Conservation (phyloP, 2,888 invertebrate genomes). For the Thereva nobilitata region DNA sequence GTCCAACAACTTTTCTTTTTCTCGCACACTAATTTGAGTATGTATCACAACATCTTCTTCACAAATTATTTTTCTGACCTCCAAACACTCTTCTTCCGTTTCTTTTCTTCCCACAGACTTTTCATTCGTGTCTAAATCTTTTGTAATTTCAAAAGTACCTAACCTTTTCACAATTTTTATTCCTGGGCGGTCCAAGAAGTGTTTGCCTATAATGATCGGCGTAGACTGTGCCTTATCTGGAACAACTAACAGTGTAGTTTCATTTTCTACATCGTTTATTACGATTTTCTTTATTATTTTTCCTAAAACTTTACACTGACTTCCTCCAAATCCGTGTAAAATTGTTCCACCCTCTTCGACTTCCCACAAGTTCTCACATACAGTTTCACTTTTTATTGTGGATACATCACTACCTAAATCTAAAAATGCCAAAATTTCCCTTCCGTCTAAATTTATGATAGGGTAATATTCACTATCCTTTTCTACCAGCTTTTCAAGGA, state of each 20-base stretch:
- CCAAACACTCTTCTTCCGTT: too few relatives aligned
- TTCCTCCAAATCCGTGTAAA: slow-evolving; percentile 2
- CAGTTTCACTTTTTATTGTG: not conserved
- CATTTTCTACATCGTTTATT: not conserved
- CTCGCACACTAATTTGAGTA: not conserved
- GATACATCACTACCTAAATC: slow-evolving; percentile 3
- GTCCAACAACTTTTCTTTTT: not conserved
- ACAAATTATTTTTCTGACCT: too few relatives aligned
- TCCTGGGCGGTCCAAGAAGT: slow-evolving; percentile 8
- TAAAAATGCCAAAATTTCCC: not conserved
- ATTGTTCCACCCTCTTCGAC: not conserved
- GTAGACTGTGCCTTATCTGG: not conserved
- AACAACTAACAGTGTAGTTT: not conserved
- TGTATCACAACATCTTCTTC: not conserved
- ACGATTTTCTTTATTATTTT: not conserved
- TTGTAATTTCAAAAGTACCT: not conserved
- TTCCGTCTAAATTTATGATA: not conserved
- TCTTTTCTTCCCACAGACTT: too few relatives aligned
- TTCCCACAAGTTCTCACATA: not conserved
- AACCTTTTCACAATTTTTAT: not conserved
- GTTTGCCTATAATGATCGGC: slow-evolving; percentile 2
- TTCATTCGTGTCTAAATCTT: not conserved
- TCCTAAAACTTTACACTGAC: not conserved
- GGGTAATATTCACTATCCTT: not conserved
- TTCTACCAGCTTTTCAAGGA: not conserved